These are phyloP conservation scores for Caenorhabditis uteleia DNA, from an alignment of 2,888 invertebrate species.

Conservation along the genomic window DNA sequence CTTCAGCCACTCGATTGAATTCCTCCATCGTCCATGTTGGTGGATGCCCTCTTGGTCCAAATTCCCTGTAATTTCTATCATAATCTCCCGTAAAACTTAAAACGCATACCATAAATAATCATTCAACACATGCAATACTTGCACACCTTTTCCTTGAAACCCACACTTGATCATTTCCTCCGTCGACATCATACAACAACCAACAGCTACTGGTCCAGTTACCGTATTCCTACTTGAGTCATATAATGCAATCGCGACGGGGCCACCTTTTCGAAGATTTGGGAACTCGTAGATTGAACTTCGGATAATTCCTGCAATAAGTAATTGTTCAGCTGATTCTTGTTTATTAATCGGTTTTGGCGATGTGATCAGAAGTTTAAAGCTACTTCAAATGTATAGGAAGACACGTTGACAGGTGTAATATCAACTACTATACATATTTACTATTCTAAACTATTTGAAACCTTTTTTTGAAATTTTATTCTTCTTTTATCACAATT, in stretches of 20 bases:
- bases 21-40: constrained; percentile 29
- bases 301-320: constrained; percentile 39
- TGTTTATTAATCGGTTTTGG: too few species aligned
- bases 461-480: too few species aligned
- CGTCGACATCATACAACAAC: constrained; percentile 57
- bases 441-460: too few species aligned
- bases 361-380: too few species aligned
- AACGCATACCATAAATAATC: constrained; percentile 58
- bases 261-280: constrained; percentile 39
- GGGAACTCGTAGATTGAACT: constrained; percentile 37
- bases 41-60: constrained; percentile 45
- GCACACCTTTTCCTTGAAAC: constrained; percentile 60
- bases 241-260: constrained; percentile 51
- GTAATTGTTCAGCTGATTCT: too few species aligned
- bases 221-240: constrained; percentile 13
- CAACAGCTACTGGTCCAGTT: constrained; percentile 61
- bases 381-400: too few species aligned
- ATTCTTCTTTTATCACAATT: too few species aligned
- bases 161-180: constrained; percentile 51
- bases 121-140: constrained; percentile 56
- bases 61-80: constrained; percentile 37
- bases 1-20: constrained; percentile 5
- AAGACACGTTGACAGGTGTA: too few species aligned
- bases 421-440: too few species aligned
- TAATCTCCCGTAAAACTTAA: neutral